Conservation (phyloP, 2,888 invertebrate genomes). For the Ormyrus pomaceus region DNA sequence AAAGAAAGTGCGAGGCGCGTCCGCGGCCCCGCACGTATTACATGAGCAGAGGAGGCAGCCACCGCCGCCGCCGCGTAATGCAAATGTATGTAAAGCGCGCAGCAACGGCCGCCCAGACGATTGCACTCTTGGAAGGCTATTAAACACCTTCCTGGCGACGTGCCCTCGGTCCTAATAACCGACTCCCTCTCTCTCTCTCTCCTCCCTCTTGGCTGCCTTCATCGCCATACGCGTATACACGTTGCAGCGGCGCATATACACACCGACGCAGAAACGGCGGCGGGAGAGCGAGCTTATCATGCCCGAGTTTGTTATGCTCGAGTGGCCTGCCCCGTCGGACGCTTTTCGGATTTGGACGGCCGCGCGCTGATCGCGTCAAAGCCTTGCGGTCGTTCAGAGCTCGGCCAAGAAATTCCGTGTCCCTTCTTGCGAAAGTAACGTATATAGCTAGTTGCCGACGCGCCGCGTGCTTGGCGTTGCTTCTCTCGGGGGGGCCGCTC, state of each 20-base stretch:
- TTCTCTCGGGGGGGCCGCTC: no score
- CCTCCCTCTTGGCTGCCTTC: background rate
- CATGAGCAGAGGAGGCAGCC: background rate
- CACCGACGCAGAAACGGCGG: conserved; percentile 1
- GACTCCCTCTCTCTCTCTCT: background rate
- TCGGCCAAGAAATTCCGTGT: no score
- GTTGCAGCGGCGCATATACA: background rate
- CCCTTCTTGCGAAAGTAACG: no score
- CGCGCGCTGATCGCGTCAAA: no score
- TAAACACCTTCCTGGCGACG: conserved; percentile 71
- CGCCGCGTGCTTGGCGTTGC: no score
- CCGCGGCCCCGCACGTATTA: no score
- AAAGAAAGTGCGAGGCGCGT: conserved; percentile 59
- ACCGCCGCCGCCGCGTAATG: conserved; percentile 59
- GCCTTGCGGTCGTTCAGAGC: no score
- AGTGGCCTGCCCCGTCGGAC: no score
- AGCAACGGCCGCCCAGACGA: conserved; percentile 62
- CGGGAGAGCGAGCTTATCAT: conserved; percentile 4
- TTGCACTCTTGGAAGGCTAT: conserved; percentile 72
- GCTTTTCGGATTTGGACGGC: no score
- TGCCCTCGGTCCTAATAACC: conserved; percentile 66
- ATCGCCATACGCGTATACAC: background rate
- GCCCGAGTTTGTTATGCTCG: background rate
- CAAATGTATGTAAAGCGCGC: conserved; percentile 73
- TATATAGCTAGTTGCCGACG: no score